phyloP scores from a whole-genome alignment of 2,797 vertebrate genomes.

The Florisuga fusca region DNA sequence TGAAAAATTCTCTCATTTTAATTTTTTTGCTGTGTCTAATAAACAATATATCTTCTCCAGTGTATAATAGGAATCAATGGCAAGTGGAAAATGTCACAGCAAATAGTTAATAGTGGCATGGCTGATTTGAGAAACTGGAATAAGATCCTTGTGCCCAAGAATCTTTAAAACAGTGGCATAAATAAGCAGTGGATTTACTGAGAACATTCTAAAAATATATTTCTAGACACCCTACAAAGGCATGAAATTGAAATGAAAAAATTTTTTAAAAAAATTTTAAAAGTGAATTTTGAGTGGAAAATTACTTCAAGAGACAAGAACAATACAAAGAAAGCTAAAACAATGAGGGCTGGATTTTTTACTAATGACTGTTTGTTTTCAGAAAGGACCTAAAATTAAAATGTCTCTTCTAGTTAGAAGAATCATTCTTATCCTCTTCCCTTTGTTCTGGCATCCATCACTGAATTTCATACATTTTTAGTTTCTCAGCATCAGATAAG shows the following conservation, averaged over 20 bases:
- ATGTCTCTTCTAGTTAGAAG: constrained; percentile 7
- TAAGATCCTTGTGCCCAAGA: neutral
- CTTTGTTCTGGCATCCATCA: neutral
- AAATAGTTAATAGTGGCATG: neutral
- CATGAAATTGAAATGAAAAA: neutral
- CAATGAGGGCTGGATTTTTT: constrained; percentile 27
- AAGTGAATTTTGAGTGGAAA: constrained; percentile 17
- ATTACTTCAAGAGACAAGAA: neutral
- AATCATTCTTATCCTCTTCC: neutral
- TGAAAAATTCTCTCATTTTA: neutral
- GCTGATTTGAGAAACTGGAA: neutral
- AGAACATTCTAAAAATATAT: neutral
- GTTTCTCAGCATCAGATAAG: constrained; percentile 22
- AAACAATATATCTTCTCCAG: neutral
- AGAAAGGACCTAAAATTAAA: constrained; percentile 61
- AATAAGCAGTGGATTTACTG: neutral
- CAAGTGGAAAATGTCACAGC: neutral
- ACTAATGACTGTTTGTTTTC: constrained; percentile 61
- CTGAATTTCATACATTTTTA: constrained; percentile 42
- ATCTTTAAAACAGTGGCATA: neutral
- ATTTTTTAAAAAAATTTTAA: neutral
- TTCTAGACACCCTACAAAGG: neutral
- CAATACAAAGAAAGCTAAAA: constrained; percentile 9
- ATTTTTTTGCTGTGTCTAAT: neutral
- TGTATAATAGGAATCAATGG: neutral